A percentile compares a stretch with the other conserved stretches of the same genome.
Evolutionary conservation across 2,113 vertebrate species (phyloP).

Genomic region (Struthio camelus): DNA sequence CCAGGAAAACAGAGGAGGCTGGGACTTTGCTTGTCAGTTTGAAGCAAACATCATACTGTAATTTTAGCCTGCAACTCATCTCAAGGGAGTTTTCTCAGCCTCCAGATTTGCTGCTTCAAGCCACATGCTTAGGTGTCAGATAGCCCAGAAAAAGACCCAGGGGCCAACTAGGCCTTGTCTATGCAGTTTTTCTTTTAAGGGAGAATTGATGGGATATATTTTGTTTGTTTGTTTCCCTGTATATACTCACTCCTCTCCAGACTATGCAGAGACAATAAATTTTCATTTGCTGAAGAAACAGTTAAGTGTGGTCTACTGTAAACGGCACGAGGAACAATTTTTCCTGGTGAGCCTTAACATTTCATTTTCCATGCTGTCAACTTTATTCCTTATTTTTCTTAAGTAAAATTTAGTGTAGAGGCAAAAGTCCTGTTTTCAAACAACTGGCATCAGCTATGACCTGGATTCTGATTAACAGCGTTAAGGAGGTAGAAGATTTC

Average conservation of each 20-base stretch:
- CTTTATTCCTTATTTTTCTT: neutral
- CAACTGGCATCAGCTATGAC: neutral
- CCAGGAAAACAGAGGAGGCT: neutral
- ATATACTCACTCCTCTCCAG: neutral
- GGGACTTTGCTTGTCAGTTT: neutral
- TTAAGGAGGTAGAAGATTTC: neutral
- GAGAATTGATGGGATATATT: neutral
- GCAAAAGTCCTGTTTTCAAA: neutral
- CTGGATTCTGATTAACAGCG: neutral
- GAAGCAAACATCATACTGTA: neutral
- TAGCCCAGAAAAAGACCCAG: neutral
- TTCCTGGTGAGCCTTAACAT: neutral
- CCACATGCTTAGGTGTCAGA: neutral
- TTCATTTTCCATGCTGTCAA: neutral
- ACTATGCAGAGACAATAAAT: neutral
- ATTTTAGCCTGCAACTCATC: neutral
- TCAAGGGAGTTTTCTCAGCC: neutral
- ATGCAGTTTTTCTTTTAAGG: neutral
- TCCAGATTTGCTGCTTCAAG: neutral
- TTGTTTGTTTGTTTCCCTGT: neutral
- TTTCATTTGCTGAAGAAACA: neutral
- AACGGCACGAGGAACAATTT: neutral
- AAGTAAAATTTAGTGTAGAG: neutral
- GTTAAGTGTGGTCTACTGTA: neutral
- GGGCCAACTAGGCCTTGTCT: neutral